These are phyloP conservation scores for Pseudopodoces humilis DNA, from an alignment of 2,113 vertebrate species.

Conservation along the genomic window DNA sequence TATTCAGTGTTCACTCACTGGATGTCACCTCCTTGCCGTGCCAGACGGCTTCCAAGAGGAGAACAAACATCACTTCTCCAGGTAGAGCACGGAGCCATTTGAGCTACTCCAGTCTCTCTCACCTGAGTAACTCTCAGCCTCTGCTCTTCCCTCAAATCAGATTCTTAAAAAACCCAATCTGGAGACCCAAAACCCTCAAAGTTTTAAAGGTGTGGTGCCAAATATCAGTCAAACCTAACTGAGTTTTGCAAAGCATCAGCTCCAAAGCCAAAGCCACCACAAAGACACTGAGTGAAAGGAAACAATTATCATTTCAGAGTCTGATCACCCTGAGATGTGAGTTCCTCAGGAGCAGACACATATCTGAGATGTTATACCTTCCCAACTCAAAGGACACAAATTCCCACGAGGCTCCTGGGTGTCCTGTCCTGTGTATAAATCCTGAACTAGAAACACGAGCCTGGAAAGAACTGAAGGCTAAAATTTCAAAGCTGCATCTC, in stretches of 20 bases:
- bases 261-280: background rate
- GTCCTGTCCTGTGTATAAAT: background rate
- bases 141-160: background rate
- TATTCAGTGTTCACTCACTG: background rate
- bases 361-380: background rate
- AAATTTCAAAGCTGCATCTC: background rate
- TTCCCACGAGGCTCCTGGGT: rapidly evolving
- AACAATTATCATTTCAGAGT: background rate
- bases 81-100: rapidly evolving
- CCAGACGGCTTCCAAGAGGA: background rate
- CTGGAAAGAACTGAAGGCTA: background rate
- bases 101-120: background rate
- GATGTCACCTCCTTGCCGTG: background rate
- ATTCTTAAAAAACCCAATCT: background rate
- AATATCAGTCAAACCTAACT: background rate
- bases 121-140: background rate
- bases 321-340: rapidly evolving
- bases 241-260: background rate
- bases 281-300: background rate
- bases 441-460: background rate
- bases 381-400: background rate
- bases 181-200: background rate
- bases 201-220: background rate
- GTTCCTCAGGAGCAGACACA: background rate
- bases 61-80: background rate